A percentile compares a stretch with the other conserved stretches of the same genome.
Evolutionary conservation across 2,888 invertebrate species (phyloP).

Genomic region (Ethmia dodecea): DNA sequence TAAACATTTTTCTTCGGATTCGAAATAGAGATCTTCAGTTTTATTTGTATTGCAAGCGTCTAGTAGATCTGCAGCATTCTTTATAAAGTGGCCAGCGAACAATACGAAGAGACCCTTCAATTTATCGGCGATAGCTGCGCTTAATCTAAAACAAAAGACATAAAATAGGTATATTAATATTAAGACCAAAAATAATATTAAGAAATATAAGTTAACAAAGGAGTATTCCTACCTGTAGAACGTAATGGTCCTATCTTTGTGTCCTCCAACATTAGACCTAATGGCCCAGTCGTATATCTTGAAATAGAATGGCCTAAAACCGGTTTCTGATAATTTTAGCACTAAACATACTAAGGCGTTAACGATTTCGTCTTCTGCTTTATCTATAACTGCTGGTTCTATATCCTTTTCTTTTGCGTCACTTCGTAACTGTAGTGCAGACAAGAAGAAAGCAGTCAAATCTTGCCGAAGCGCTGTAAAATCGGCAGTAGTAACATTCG

Average conservation of each 20-base stretch:
- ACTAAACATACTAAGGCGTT: constrained; percentile 88
- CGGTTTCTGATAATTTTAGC: constrained; percentile 91
- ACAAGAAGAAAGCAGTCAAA: constrained; percentile 85
- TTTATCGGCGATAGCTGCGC: constrained; percentile 86
- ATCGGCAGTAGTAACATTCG: constrained; percentile 79
- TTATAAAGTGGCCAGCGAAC: constrained; percentile 92
- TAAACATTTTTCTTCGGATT: constrained; percentile 76
- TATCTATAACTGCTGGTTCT: constrained; percentile 57
- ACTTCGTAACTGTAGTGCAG: constrained; percentile 82
- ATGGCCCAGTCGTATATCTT: constrained; percentile 93
- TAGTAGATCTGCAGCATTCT: constrained; percentile 86
- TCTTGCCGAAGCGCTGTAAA: constrained; percentile 81
- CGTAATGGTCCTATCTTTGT: constrained; percentile 84
- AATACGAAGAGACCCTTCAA: constrained; percentile 92
- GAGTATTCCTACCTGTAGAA: constrained; percentile 85
- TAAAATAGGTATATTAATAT: neutral
- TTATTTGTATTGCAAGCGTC: constrained; percentile 82
- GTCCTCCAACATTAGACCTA: constrained; percentile 74
- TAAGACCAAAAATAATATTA: neutral
- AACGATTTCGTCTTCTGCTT: constrained; percentile 85
- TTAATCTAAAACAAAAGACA: constrained; percentile 74
- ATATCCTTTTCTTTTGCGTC: constrained; percentile 57
- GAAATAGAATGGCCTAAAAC: constrained; percentile 92
- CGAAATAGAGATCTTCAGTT: constrained; percentile 69
- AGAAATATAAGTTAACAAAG: neutral